These are phyloP conservation scores for Cherax destructor DNA, from an alignment of 1,140 invertebrate species.

Conservation along the genomic window DNA sequence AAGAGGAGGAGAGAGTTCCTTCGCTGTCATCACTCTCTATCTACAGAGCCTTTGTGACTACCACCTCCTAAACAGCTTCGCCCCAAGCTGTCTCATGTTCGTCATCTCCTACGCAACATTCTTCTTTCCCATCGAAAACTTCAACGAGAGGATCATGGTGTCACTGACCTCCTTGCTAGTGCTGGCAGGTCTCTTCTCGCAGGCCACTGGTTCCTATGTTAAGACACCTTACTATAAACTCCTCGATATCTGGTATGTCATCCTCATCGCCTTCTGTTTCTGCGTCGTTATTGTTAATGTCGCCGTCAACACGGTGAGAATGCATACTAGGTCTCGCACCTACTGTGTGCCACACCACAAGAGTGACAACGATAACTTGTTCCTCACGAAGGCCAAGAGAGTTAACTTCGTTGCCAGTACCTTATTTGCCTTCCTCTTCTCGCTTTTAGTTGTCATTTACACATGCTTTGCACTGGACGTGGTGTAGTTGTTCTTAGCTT, in stretches of 20 bases:
- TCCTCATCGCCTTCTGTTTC: constrained; percentile 2
- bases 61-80: constrained; percentile 1
- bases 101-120: constrained; percentile 24
- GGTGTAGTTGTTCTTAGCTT: too few relatives aligned
- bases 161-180: constrained; percentile 13
- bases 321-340: not conserved
- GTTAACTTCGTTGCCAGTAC: too few relatives aligned
- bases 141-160: constrained; percentile 26
- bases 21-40: not conserved
- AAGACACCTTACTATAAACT: constrained; percentile 32
- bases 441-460: too few relatives aligned
- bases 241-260: constrained; percentile 13
- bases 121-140: constrained; percentile 6
- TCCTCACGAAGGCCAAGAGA: too few relatives aligned
- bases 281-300: constrained; percentile 8
- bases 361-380: too few relatives aligned
- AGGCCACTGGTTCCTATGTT: constrained; percentile 12
- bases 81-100: constrained; percentile 25
- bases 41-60: constrained; percentile 12
- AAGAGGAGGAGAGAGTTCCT: not conserved
- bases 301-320: not conserved
- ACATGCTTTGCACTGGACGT: too few relatives aligned
- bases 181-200: constrained; percentile 1
- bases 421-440: too few relatives aligned
- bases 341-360: too few relatives aligned